Evolutionary conservation across 2,797 vertebrate species (phyloP), one percentile per base, ranked within the genome.

Genomic region (Silurus lanzhouensis): DNA sequence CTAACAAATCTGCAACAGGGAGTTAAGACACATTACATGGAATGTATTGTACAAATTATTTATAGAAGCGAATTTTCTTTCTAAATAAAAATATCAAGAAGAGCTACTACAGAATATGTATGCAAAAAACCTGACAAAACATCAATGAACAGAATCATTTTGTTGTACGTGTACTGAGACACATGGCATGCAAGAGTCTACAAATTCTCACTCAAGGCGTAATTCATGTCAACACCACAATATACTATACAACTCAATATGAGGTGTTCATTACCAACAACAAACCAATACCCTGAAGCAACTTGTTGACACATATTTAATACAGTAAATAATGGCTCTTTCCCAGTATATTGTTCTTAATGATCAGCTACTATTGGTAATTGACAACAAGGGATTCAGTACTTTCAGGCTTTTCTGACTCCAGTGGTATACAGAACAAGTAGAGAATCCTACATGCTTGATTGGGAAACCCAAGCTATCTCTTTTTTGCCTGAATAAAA

Each of bases 1-100:
- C 93, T 88, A 96, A 13, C 46, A 94, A 89, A 89, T 94, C 97
- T 98, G 91, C 88, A 86, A 81, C 1, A 88, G 0, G 44, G 31
- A 12, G 67, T 19, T 14, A 31, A 44, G 19, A 20, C 31, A 68
- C 3, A 2, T 22, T 14, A 67, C n/a, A 55, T 27, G n/a, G 3
- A 66, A 17, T 20, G 2, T 80, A 19, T 48, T 44, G 31, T 5
- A 63, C 60, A 0, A 46, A 46, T 44, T 8, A 44, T 9, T 44
- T 14, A 38, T 38, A 3, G 22, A 78, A 63, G 38, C 2, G 3
- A 3, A 31, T 44, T 46, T 63, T n/a, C 5, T 25, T 74, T 14
- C 27, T 31, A 17, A 31, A 6, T 61, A 61, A 61, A 61, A 61
- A 61, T 61, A 61, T 61, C 57, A 19, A 60, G 17, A 19, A 0